Conservation (phyloP, 1,140 invertebrate genomes). For the Lordiphosa collinella region DNA sequence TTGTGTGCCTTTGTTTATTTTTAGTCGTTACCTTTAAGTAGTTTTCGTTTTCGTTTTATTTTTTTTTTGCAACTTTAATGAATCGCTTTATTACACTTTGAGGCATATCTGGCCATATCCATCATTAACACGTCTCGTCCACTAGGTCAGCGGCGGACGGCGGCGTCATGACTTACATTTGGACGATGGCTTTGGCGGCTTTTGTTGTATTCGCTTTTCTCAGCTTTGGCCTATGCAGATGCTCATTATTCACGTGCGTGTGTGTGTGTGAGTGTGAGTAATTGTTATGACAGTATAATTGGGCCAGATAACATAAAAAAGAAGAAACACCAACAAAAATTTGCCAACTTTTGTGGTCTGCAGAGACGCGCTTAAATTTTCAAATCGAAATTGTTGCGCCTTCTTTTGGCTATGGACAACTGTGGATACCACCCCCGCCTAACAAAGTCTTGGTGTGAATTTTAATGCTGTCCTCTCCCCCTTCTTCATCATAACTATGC, state of each 20-base stretch:
- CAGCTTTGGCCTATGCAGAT: conserved; percentile 38
- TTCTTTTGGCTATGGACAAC: conserved; percentile 37
- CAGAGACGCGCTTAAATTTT: conserved; percentile 53
- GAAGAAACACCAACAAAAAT: conserved; percentile 16
- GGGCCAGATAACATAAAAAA: conserved; percentile 40
- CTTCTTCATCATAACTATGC: too few species aligned
- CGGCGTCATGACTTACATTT: conserved; percentile 52
- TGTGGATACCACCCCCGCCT: background rate
- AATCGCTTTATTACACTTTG: conserved; percentile 48
- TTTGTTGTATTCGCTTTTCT: conserved; percentile 29
- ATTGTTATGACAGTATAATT: conserved; percentile 73
- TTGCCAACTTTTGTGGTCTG: conserved; percentile 28
- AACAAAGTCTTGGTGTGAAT: too few species aligned
- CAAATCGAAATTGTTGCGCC: conserved; percentile 43
- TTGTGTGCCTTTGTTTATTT: conserved; percentile 14
- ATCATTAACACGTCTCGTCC: conserved; percentile 65
- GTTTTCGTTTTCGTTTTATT: conserved; percentile 14
- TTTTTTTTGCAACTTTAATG: conserved; percentile 63
- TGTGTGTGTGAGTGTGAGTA: conserved; percentile 24
- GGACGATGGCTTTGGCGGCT: conserved; percentile 25
- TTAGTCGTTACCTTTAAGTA: conserved; percentile 1
- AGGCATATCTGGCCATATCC: conserved; percentile 59
- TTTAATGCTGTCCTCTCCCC: too few species aligned
- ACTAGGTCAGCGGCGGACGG: conserved; percentile 54
- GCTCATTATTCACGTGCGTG: conserved; percentile 43